Base-by-base conservation (phyloP, 2,888 invertebrate species). In the Myathropa florea region DNA sequence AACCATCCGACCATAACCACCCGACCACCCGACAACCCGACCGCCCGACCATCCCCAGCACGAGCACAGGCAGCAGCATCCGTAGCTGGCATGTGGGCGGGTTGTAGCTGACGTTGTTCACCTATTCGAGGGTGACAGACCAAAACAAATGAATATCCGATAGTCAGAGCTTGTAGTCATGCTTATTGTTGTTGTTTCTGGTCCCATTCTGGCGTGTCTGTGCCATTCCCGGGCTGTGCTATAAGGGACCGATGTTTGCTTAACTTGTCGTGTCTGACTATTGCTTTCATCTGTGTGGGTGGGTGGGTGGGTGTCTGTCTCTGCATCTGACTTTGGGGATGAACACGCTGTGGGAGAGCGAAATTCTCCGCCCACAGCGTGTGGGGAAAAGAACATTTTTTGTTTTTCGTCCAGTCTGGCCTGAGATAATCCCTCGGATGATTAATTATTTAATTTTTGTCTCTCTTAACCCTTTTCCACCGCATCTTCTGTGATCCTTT, bases 111-210 rank as follows among this genome's bases (percentile, higher is more conserved):
- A 33, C 68, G 24, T 55, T 61, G 24, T 67, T n/a, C 30, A 26
- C 26, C 36, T 36, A 60, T 65, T 70, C 39, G 46, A n/a, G 75
- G 80, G 84, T 57, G 84, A 76, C 36, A 65, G 80, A 84, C 80
- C 80, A 71, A 67, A 80, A 71, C 80, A 76, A 84, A 80, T 84
- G 75, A 80, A 80, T 80, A 65, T 76, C 84, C 75, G 75, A 84
- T 80, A 61, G 65, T 75, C 39, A 39, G 46, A 46, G 57, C 57
- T 57, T 23, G 24, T 63, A 65, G 64, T 72, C 61, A 33, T 53
- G 53, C 18, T 64, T 18, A 21, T 55, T 53, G 64, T 46, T 39
- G 55, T 63, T 65, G 10, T 73, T 36, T 28, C n/a, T n/a, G 18
- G 36, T 63, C 6, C 10, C 36, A 6, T 68, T 46, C 46, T 12